Percentiles rank a stretch among this genome's conserved stretches.
phyloP scores from a whole-genome alignment of 92 coral and sea anemone genomes.

The Micromussa lordhowensis region DNA sequence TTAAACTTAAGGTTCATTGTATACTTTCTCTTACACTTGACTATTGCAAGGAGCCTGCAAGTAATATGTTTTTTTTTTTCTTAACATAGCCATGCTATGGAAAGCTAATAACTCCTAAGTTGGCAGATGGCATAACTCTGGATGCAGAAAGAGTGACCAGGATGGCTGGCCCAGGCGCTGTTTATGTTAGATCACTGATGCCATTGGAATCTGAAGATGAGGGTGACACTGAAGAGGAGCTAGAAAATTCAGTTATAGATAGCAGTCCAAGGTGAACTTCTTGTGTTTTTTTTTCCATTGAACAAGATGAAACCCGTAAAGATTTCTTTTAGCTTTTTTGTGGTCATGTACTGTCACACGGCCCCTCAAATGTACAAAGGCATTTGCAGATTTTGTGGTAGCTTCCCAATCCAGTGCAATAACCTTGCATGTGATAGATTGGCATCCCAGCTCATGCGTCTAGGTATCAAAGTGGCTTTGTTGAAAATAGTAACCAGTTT shows the following conservation, averaged over 20 bases:
- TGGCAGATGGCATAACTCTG: conserved; percentile 37
- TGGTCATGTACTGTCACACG: too few relatives aligned
- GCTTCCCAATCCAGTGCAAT: background rate
- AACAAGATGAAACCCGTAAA: background rate
- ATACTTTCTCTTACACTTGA: too few relatives aligned
- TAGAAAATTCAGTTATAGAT: conserved; percentile 11
- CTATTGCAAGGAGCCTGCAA: background rate
- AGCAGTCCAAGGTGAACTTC: background rate
- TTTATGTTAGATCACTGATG: conserved; percentile 15
- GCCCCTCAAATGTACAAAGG: too few relatives aligned
- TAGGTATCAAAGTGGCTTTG: background rate
- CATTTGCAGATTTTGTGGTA: background rate
- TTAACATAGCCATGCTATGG: conserved; percentile 39
- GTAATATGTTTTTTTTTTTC: conserved; percentile 11
- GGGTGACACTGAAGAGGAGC: conserved; percentile 18
- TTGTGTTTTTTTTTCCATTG: background rate
- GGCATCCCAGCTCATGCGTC: conserved; percentile 1
- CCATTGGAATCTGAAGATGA: conserved; percentile 40
- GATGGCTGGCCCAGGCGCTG: conserved; percentile 48
- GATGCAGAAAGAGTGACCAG: conserved; percentile 35
- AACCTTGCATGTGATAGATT: background rate
- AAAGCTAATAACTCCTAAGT: conserved; percentile 29
- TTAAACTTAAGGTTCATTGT: too few relatives aligned
- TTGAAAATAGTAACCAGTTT: conserved; percentile 4
- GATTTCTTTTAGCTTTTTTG: background rate